phyloP scores from a whole-genome alignment of 1,140 invertebrate species.

The Acromyrmex heyeri region DNA sequence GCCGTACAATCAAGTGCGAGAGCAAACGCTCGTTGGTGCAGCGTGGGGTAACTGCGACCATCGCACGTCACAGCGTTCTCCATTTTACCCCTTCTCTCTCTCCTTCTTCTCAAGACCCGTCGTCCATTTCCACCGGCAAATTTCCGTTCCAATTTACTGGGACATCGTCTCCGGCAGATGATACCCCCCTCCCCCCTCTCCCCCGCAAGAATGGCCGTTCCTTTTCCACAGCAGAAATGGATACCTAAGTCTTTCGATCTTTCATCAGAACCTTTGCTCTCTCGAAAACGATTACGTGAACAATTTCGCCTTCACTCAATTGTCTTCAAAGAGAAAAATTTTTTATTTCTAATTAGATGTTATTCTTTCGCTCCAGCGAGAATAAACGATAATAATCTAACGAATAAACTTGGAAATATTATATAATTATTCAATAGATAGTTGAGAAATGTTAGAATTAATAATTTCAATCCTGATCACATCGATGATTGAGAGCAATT shows the following conservation, averaged over 20 bases:
- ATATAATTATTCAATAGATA: not conserved
- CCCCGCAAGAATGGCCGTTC: slow-evolving; percentile 18
- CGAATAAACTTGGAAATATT: not conserved
- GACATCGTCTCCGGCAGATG: slow-evolving; percentile 40
- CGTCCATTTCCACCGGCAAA: slow-evolving; percentile 52
- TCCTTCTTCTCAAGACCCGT: not conserved
- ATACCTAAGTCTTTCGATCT: slow-evolving; percentile 39
- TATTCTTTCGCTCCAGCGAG: not conserved
- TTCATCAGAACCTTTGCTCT: not conserved
- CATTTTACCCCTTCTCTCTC: not conserved
- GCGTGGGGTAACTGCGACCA: slow-evolving; percentile 21
- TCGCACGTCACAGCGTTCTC: slow-evolving; percentile 18
- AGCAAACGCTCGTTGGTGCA: slow-evolving; percentile 10
- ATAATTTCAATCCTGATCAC: not conserved
- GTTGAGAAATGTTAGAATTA: not conserved
- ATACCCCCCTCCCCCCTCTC: not conserved
- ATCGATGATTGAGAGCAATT: not conserved
- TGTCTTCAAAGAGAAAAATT: not conserved
- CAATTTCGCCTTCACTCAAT: not conserved
- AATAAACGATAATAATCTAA: not conserved
- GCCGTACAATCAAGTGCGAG: slow-evolving; percentile 55
- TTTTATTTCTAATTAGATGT: slow-evolving; percentile 10
- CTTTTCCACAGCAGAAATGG: slow-evolving; percentile 26
- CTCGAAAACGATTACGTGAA: not conserved
- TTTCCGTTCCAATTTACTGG: slow-evolving; percentile 61